Percentiles rank a stretch among this genome's conserved stretches.
phyloP scores from a whole-genome alignment of 2,888 invertebrate genomes.

The Ochlodes sylvanus region DNA sequence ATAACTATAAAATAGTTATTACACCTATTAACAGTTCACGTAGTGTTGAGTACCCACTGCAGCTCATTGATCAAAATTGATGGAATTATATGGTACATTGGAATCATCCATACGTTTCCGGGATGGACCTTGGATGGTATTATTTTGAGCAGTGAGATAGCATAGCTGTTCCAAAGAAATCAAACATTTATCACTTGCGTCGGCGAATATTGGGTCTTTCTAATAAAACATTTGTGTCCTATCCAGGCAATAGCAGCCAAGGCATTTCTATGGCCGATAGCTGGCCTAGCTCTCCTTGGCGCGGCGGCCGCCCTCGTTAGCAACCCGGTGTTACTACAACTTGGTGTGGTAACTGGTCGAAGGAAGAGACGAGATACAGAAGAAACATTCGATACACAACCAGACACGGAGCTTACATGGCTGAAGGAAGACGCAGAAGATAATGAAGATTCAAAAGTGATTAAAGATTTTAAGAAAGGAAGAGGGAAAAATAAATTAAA shows the following conservation, averaged over 20 bases:
- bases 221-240: not conserved
- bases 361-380: constrained; percentile 79
- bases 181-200: too few species aligned
- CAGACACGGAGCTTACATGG: constrained; percentile 30
- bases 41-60: too few species aligned
- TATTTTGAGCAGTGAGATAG: too few species aligned
- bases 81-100: too few species aligned
- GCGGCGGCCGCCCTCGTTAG: constrained; percentile 91
- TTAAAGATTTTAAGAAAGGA: not conserved
- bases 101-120: too few species aligned
- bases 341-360: constrained; percentile 89
- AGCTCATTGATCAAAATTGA: too few species aligned
- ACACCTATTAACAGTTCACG: too few species aligned
- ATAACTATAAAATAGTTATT: too few species aligned
- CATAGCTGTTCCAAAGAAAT: too few species aligned
- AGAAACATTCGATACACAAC: constrained; percentile 51
- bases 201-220: not conserved
- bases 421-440: constrained; percentile 22
- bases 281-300: constrained; percentile 92
- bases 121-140: too few species aligned
- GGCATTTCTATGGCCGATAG: constrained; percentile 88
- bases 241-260: constrained; percentile 86
- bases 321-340: constrained; percentile 91
- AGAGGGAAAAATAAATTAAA: not conserved
- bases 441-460: constrained; percentile 5